A percentile compares a stretch with the other conserved stretches of the same genome.
phyloP scores from a whole-genome alignment of 2,888 invertebrate species.

The Scaptomyza parva region DNA sequence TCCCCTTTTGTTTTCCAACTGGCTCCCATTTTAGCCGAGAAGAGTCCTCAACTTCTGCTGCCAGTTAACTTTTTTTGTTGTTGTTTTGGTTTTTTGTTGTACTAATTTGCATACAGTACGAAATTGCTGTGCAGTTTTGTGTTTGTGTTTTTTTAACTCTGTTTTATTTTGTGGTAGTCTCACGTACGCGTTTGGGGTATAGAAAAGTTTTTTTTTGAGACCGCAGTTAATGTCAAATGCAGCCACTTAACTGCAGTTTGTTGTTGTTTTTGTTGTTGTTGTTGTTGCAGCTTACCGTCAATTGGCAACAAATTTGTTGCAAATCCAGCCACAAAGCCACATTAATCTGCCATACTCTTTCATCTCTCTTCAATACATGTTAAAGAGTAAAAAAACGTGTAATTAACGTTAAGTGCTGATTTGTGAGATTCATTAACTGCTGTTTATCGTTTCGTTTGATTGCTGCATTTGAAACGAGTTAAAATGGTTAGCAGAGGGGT shows the following conservation, averaged over 20 bases:
- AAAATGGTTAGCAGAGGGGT: slow-evolving; percentile 30
- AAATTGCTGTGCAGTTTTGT: slow-evolving; percentile 37
- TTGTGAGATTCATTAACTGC: slow-evolving; percentile 50
- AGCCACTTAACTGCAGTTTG: slow-evolving; percentile 36
- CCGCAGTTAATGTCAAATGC: slow-evolving; percentile 76
- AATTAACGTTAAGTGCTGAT: slow-evolving; percentile 79
- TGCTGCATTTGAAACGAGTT: slow-evolving; percentile 51
- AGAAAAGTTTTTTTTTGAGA: slow-evolving; percentile 39
- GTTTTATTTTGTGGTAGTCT: background rate
- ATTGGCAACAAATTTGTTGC: slow-evolving; percentile 60
- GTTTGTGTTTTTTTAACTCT: background rate
- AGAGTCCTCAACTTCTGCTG: slow-evolving; percentile 31
- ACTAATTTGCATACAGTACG: slow-evolving; percentile 69
- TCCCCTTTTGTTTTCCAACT: background rate
- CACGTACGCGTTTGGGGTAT: slow-evolving; percentile 25
- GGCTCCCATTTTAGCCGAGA: background rate
- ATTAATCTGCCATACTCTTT: slow-evolving; percentile 49
- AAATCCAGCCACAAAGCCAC: slow-evolving; percentile 21
- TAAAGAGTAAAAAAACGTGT: slow-evolving; percentile 43
- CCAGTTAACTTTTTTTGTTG: slow-evolving; percentile 39
- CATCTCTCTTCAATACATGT: slow-evolving; percentile 28
- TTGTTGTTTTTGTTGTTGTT: slow-evolving; percentile 30
- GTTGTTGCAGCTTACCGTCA: slow-evolving; percentile 37
- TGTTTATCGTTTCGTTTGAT: slow-evolving; percentile 8
- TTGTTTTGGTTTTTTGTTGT: slow-evolving; percentile 23